Evolutionary conservation across 1,140 invertebrate species (phyloP), one percentile per base, ranked within the genome.

Genomic region (Mesaphorura yosii): DNA sequence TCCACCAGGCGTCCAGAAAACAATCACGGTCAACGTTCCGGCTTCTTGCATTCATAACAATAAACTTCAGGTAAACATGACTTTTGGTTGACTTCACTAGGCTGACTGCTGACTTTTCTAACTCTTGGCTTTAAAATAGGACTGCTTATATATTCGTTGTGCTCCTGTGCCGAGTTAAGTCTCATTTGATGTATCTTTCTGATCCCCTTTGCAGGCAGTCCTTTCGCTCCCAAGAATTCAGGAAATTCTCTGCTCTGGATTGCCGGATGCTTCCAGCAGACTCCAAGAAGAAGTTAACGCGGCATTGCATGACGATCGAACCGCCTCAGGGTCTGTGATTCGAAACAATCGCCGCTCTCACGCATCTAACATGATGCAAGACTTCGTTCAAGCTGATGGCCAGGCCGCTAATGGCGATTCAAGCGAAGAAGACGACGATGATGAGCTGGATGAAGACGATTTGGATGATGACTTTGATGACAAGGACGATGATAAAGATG

Each of bases 231-330:
- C 84, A 25, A 78, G 88, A 28, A 88, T 90, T 57, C 83, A 85
- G 64, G 84, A 84, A 1, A 88, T 86, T 40, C 86, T 90, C 76
- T 78, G 78, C 62, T 73, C 89, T 55, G 85, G 86, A 25, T 77
- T 81, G 51, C 76, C 79, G 28, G 66, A 86, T 64, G 85, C 88
- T 44, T 82, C 83, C 1, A 79, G 80, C 17, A 72, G 87, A 52
- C 73, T 90, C 19, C 87, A 89, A 64, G 83, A 88, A 65, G 86
- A 90, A 68, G 84, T 92, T 2, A 88, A 86, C 69, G 80, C 79
- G 23, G 83, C 83, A n/a, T 70, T 85, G 17, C 75, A 75, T 56
- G 75, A 72, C 42, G 42, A 34, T 26, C 46, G 31, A 34, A n/a
- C 10, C 17, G 47, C 45, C 5, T 38, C 25, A 22, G 52, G 22